Evolutionary conservation across 2,888 invertebrate genomes (phyloP).

Genomic region (Trissolcus brochymenae): DNA sequence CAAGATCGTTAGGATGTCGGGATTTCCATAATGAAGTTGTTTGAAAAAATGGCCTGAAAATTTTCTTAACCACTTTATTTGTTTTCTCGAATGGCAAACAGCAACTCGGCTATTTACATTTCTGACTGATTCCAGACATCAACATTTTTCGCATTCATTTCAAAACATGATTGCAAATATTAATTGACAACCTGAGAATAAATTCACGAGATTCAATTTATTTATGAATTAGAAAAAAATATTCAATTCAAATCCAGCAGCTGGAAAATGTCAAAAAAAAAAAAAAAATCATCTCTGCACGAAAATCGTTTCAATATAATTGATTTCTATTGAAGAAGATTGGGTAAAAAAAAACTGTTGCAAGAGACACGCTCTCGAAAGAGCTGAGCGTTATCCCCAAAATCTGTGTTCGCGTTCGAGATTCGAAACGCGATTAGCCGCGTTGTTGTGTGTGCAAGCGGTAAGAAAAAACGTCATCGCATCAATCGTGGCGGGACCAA

Average conservation of each 20-base stretch:
- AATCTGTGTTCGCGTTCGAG: constrained; percentile 12
- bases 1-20: constrained; percentile 28
- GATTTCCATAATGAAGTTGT: constrained; percentile 40
- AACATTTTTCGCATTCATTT: no score
- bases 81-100: neutral
- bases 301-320: no score
- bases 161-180: neutral
- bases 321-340: neutral
- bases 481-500: constrained; percentile 29
- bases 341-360: neutral
- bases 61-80: constrained; percentile 20
- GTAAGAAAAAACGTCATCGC: constrained; percentile 38
- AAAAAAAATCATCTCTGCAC: no score
- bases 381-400: constrained; percentile 9
- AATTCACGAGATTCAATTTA: no score
- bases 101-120: no score
- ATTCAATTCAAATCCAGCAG: no score
- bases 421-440: constrained; percentile 38
- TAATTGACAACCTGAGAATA: neutral
- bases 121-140: no score
- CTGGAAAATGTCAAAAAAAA: neutral
- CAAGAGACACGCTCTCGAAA: neutral
- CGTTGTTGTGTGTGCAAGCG: constrained; percentile 12
- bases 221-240: no score
- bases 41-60: constrained; percentile 10